Conservation (phyloP, 2,888 invertebrate species). For the Catocala nupta region DNA sequence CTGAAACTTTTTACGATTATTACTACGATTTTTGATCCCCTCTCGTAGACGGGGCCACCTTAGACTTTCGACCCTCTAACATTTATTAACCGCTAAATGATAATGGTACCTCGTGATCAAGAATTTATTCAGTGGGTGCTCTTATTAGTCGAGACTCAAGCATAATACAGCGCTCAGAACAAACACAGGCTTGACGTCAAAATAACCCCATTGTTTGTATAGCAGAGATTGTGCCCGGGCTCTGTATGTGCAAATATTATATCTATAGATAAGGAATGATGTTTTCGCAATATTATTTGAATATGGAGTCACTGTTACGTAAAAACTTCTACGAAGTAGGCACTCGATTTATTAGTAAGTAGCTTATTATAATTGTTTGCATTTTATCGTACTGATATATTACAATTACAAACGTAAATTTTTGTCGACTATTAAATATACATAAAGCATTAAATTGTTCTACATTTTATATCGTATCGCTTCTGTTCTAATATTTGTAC, state of each 20-base stretch:
- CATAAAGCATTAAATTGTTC: too few species aligned
- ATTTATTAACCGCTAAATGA: constrained; percentile 83
- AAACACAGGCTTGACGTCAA: constrained; percentile 46
- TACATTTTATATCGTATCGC: too few species aligned
- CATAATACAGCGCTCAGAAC: constrained; percentile 45
- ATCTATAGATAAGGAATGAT: constrained; percentile 31
- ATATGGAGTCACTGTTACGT: constrained; percentile 10
- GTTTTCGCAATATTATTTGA: constrained; percentile 23
- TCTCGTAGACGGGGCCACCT: constrained; percentile 70
- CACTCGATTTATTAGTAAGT: too few species aligned
- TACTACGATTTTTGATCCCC: constrained; percentile 81
- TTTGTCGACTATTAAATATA: too few species aligned
- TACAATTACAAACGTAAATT: too few species aligned
- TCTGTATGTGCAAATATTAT: constrained; percentile 44
- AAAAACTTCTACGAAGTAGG: background rate
- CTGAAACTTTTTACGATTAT: constrained; percentile 83
- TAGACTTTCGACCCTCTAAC: constrained; percentile 70
- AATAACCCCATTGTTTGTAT: constrained; percentile 51
- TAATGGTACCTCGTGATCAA: constrained; percentile 75
- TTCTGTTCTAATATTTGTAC: too few species aligned
- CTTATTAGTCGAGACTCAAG: constrained; percentile 57
- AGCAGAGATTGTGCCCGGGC: constrained; percentile 40
- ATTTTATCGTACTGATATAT: too few species aligned
- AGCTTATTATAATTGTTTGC: background rate
- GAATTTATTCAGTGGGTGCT: constrained; percentile 66